Percentiles rank a stretch among this genome's conserved stretches.
phyloP scores from a whole-genome alignment of 2,113 vertebrate species.

The Protomyctophum bolini region DNA sequence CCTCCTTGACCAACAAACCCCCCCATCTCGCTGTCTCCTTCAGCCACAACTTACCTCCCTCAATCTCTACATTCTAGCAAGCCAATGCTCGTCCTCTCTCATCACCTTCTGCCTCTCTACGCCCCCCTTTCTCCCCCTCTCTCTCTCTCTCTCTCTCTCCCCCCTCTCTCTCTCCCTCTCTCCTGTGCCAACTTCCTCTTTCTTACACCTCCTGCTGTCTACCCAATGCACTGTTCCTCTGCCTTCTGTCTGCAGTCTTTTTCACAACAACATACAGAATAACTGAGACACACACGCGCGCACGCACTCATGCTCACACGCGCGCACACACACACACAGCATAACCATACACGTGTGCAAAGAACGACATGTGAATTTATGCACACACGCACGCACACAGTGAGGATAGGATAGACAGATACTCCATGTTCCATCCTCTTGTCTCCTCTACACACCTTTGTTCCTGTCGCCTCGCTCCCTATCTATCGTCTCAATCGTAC shows the following conservation, averaged over 20 bases:
- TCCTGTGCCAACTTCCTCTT: conserved; percentile 23
- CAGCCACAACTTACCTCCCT: neutral
- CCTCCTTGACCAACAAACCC: conserved; percentile 24
- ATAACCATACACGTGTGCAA: neutral
- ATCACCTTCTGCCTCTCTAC: conserved; percentile 21
- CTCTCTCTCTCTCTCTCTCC: conserved; percentile 39
- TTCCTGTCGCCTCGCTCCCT: conserved; percentile 15
- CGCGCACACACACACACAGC: neutral
- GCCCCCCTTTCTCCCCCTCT: conserved; percentile 34
- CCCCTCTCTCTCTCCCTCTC: conserved; percentile 35
- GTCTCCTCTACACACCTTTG: conserved; percentile 9
- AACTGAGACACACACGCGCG: conserved; percentile 5
- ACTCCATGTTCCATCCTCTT: conserved; percentile 38
- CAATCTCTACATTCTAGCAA: conserved; percentile 31
- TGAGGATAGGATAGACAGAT: conserved; percentile 34
- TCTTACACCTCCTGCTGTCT: conserved; percentile 9
- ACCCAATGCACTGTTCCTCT: conserved; percentile 16
- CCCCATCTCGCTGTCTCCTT: conserved; percentile 24
- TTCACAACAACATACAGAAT: conserved; percentile 23
- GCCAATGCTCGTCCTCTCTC: too few relatives aligned
- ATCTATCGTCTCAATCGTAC: conserved; percentile 13
- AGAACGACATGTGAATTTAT: neutral
- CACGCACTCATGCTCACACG: conserved; percentile 20
- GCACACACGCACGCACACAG: neutral
- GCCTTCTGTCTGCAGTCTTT: conserved; percentile 30